Percentiles rank a stretch among this genome's conserved stretches.
Evolutionary conservation across 2,797 vertebrate genomes (phyloP).

Genomic region (Etheostoma perlongum): DNA sequence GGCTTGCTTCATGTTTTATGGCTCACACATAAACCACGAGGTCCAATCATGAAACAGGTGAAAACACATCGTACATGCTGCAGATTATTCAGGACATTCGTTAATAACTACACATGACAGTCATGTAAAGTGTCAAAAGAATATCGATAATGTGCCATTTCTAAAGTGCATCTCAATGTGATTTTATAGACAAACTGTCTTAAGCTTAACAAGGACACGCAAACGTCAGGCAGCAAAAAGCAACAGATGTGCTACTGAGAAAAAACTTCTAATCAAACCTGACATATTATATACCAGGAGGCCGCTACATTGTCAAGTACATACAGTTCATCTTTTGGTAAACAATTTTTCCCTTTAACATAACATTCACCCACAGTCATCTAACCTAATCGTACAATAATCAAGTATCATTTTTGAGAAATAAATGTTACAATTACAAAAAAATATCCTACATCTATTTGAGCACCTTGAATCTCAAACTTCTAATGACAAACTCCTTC

Average conservation of each 20-base stretch:
- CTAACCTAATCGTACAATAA: slow-evolving; percentile 44
- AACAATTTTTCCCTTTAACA: slow-evolving; percentile 37
- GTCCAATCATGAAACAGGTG: slow-evolving; percentile 36
- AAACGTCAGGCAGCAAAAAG: slow-evolving; percentile 35
- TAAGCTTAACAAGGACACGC: slow-evolving; percentile 23
- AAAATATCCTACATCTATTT: slow-evolving; percentile 7
- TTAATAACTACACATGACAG: slow-evolving; percentile 23
- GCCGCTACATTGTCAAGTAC: slow-evolving; percentile 31
- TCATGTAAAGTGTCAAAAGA: slow-evolving; percentile 52
- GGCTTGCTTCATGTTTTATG: slow-evolving; percentile 67
- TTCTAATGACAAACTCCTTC: slow-evolving; percentile 23
- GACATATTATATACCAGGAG: slow-evolving; percentile 5
- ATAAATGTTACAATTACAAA: slow-evolving; percentile 29
- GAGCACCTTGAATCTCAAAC: slow-evolving; percentile 53
- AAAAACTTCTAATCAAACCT: slow-evolving; percentile 37
- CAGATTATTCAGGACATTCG: slow-evolving; percentile 33
- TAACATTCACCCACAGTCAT: slow-evolving; percentile 43
- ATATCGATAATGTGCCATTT: slow-evolving; percentile 37
- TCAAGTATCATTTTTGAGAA: slow-evolving; percentile 38
- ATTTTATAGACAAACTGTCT: slow-evolving; percentile 37
- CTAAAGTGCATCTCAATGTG: slow-evolving; percentile 73
- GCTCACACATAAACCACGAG: slow-evolving; percentile 45
- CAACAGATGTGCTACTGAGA: slow-evolving; percentile 28
- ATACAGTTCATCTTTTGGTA: slow-evolving; percentile 39
- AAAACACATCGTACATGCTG: slow-evolving; percentile 40